These are phyloP conservation scores for Blera fallax DNA, from an alignment of 2,888 invertebrate species.

Conservation along the genomic window DNA sequence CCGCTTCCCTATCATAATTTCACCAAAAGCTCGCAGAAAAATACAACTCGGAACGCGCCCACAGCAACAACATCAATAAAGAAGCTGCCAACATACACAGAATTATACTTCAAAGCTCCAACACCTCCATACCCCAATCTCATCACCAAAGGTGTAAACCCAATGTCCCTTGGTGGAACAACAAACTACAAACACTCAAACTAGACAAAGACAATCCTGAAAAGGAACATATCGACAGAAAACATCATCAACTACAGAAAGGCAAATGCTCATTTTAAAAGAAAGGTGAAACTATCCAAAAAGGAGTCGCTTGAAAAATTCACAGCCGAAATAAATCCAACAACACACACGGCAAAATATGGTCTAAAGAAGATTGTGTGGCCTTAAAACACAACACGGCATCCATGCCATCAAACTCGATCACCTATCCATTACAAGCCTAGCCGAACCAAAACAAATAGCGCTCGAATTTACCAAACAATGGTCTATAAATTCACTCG, in stretches of 20 bases:
- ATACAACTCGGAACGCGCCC: neutral
- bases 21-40: conserved; percentile 16
- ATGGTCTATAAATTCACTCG: neutral
- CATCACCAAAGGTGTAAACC: neutral
- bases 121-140: conserved; percentile 42
- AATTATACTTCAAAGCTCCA: conserved; percentile 44
- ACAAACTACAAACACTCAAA: conserved; percentile 26
- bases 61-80: conserved; percentile 43
- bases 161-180: conserved; percentile 41
- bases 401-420: neutral
- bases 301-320: too few species aligned
- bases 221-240: conserved; percentile 13
- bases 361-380: neutral
- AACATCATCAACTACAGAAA: conserved; percentile 33
- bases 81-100: conserved; percentile 39
- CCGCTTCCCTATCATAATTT: conserved; percentile 17
- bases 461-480: neutral
- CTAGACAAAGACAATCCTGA: conserved; percentile 12
- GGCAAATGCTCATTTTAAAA: too few species aligned
- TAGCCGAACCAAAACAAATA: neutral
- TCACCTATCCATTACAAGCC: neutral
- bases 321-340: too few species aligned
- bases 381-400: neutral
- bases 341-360: too few species aligned
- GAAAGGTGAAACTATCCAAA: too few species aligned